These are phyloP conservation scores for Erythrolamprus reginae DNA, from an alignment of 2,113 vertebrate genomes.

Conservation along the genomic window DNA sequence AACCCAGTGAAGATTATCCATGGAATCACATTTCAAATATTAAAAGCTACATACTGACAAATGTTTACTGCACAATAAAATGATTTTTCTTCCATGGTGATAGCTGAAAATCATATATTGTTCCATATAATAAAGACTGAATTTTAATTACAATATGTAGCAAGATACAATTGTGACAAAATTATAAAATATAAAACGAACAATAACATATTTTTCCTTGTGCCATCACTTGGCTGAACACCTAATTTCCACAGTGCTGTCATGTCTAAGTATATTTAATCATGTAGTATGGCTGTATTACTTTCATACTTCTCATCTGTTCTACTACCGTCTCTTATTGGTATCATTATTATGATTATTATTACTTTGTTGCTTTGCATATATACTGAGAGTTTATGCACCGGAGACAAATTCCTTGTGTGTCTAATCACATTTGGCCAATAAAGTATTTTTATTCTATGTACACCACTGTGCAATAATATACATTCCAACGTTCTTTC, in stretches of 20 bases:
- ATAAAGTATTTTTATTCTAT: not conserved
- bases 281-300: not conserved
- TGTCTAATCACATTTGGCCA: not conserved
- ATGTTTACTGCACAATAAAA: not conserved
- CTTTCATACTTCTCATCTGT: not conserved
- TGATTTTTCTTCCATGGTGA: not conserved
- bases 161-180: not conserved
- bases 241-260: not conserved
- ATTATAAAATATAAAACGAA: not conserved
- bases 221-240: not conserved
- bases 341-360: not conserved
- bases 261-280: not conserved
- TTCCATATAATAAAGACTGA: not conserved
- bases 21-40: not conserved
- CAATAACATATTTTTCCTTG: not conserved
- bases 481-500: not conserved
- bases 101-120: not conserved
- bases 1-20: not conserved
- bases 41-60: not conserved
- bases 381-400: not conserved
- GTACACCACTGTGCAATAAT: not conserved
- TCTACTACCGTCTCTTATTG: not conserved
- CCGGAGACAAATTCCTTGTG: not conserved
- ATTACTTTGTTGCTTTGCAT: not conserved
- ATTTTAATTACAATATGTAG: not conserved